These are phyloP conservation scores for Scomber scombrus DNA, from an alignment of 2,113 vertebrate species.

Conservation along the genomic window DNA sequence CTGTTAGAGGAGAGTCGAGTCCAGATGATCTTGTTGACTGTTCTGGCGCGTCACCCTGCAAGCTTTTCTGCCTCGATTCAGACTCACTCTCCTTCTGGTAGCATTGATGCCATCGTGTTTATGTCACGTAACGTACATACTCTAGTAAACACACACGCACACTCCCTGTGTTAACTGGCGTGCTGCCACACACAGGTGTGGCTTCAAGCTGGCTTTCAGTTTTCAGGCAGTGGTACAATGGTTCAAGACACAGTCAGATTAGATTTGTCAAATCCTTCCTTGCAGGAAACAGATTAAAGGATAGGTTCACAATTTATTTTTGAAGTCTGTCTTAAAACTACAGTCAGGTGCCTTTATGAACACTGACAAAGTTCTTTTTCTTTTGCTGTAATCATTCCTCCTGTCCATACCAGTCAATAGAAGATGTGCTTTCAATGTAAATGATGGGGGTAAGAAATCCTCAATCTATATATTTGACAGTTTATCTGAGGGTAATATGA, in stretches of 20 bases:
- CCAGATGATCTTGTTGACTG: slow-evolving; percentile 2
- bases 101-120: slow-evolving; percentile 17
- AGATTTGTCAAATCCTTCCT: neutral
- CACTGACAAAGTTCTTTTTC: neutral
- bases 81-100: slow-evolving; percentile 6
- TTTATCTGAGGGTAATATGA: no score
- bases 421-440: neutral
- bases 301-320: no score
- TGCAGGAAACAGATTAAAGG: neutral
- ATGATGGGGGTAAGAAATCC: no score
- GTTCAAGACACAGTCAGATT: neutral
- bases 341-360: neutral
- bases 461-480: no score
- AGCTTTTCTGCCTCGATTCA: neutral
- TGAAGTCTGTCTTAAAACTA: neutral
- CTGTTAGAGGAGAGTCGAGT: slow-evolving; percentile 7
- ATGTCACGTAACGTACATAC: slow-evolving; percentile 18
- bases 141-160: slow-evolving; percentile 60
- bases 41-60: neutral
- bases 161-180: slow-evolving; percentile 77
- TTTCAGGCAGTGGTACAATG: slow-evolving; percentile 5
- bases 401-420: neutral
- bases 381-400: neutral
- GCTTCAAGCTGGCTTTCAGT: slow-evolving; percentile 55
- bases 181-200: slow-evolving; percentile 77